Conservation (phyloP, 2,113 vertebrate species). For the Neodon shergylaensis region DNA sequence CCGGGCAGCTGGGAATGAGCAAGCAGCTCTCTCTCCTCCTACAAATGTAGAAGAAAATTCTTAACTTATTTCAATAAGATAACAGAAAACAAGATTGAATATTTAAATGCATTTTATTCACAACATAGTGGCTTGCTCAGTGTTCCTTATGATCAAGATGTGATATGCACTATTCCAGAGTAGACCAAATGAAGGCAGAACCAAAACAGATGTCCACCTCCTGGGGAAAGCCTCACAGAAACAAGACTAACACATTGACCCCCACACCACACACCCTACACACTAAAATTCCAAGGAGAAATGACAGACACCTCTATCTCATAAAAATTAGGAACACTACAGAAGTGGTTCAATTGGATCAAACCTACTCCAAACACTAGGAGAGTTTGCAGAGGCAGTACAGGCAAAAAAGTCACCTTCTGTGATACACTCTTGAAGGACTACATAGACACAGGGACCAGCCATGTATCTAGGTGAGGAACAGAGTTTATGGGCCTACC, state of each 20-base stretch:
- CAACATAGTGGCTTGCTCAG: background rate
- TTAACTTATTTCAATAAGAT: background rate
- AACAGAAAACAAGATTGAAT: background rate
- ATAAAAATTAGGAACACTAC: background rate
- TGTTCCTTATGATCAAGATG: background rate
- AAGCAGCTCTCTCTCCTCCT: too few species aligned
- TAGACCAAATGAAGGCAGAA: background rate
- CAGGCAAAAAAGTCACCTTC: background rate
- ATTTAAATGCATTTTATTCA: background rate
- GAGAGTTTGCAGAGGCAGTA: background rate
- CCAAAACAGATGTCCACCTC: background rate
- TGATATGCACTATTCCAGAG: background rate
- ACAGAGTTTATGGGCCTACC: background rate
- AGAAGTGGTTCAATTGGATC: background rate
- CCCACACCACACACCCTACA: background rate
- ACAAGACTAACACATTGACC: background rate
- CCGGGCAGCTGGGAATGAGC: rapidly evolving
- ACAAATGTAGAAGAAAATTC: background rate
- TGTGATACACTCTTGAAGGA: background rate
- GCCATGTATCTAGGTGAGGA: background rate
- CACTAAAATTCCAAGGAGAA: background rate
- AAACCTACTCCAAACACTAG: background rate
- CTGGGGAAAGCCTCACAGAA: background rate
- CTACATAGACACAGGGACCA: background rate
- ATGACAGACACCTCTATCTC: background rate